Base-by-base conservation (phyloP, 2,113 vertebrate genomes). In the Onychostoma macrolepis region DNA sequence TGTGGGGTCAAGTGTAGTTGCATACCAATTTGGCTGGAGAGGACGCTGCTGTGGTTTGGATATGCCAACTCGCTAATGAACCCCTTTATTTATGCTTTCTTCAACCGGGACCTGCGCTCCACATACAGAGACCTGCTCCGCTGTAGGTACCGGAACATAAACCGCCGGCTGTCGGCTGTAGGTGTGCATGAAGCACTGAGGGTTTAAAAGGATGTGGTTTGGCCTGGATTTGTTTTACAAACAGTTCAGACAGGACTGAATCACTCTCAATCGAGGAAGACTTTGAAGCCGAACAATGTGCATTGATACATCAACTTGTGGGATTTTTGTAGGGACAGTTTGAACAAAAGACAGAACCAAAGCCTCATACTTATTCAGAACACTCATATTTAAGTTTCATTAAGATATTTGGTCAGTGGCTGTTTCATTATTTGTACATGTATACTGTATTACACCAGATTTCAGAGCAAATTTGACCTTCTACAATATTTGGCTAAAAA, bases 41-140 rank as follows among this genome's bases (percentile, higher is more conserved):
- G 95, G 88, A 95, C 92, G 11, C 92, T 96, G 63, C 92, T 96
- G 41, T 96, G 95, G 95, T 89, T 96, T 6, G 95, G 95, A 50
- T 96, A 96, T 5, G 94, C 95, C 85, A 96, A 96, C 93, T 96
- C 95, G 17, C 91, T 96, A 41, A 95, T 96, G 94, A 96, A 96
- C 89, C 95, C 95, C 33, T 96, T 96, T 87, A 96, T 96, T 85
- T 96, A 96, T 9, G 95, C 95, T 91, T 96, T 96, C 90, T 96
- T 96, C 89, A 96, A 96, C 89, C 93, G 95, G 13, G 95, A 95
- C 91, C 92, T 96, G 88, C 94, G 95, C 80, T 95, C 95, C 76
- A 96, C 95, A 30, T 96, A 96, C 75, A 94, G 93, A 1, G 94
- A 96, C 90, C 92, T 96, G 53, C 92, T 96, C 7, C 95, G 95